phyloP scores from a whole-genome alignment of 2,888 invertebrate genomes.

The Sinelater perroti region DNA sequence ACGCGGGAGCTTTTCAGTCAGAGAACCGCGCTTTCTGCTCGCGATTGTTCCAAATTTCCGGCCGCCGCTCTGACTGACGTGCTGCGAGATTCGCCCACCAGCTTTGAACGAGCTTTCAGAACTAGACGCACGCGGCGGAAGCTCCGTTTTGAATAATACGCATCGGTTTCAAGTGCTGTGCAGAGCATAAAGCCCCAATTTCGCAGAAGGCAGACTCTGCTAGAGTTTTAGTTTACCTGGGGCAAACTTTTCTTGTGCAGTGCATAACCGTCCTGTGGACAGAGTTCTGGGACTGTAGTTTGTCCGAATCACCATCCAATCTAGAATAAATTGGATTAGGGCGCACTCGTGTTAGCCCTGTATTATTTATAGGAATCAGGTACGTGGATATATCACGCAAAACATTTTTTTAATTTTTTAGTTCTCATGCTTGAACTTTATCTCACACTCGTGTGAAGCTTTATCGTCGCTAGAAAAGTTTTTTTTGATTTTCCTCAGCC shows the following conservation, averaged over 20 bases:
- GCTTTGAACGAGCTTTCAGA: not conserved
- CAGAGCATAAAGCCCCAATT: no score
- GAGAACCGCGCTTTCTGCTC: constrained; percentile 40
- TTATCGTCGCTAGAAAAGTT: no score
- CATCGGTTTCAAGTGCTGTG: not conserved
- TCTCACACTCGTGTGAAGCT: no score
- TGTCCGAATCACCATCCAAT: not conserved
- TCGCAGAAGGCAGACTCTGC: no score
- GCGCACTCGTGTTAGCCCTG: not conserved
- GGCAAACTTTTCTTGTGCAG: not conserved
- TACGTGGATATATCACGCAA: no score
- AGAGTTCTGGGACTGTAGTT: constrained; percentile 1
- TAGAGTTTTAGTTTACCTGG: not conserved
- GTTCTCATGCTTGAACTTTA: no score
- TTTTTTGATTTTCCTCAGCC: no score
- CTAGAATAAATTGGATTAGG: constrained; percentile 2
- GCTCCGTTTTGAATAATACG: not conserved
- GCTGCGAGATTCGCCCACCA: constrained; percentile 7
- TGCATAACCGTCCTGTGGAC: not conserved
- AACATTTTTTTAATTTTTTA: no score
- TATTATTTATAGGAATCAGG: constrained; percentile 1
- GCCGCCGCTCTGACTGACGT: constrained; percentile 17
- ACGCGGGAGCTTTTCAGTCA: constrained; percentile 47
- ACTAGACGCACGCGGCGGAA: constrained; percentile 1
- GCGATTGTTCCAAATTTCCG: constrained; percentile 35